Base-by-base conservation (phyloP, 2,797 vertebrate species). In the Poecilia wingei region DNA sequence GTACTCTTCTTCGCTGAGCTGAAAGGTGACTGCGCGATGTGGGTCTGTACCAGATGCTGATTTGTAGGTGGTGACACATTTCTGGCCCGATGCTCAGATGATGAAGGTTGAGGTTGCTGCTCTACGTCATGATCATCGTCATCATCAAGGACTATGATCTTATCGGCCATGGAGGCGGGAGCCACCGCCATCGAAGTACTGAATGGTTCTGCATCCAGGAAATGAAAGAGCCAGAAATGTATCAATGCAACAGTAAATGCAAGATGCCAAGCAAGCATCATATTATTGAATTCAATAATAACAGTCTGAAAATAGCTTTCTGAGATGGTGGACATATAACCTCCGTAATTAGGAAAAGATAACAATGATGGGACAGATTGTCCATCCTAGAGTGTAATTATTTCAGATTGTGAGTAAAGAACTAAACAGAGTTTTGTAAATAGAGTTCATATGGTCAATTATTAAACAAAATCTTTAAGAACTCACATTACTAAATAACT, bases 81-180 rank as follows among this genome's bases (percentile, higher is more conserved):
- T 64, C 74, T 79, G 20, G 80, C 12, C 5, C 55, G 73, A 43
- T 8, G 68, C 39, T 25, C 36, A 74, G 68, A 47, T 33, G 88
- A 83, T 0, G 87, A 88, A 9, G 92, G 81, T 1, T 79, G 84
- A 77, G 85, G 85, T 45, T 39, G 85, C 46, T 86, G 86, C n/a
- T 92, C 92, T 78, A 94, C 89, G 0, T 94, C 95, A n/a, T 94
- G 14, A 36, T 22, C 3, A 2, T 66, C 39, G 14, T 69, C 94
- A 22, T 95, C 95, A 72, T 95, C 95, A 0, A 96, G 92, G 51
- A 96, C 91, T 36, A 96, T 94, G 75, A 96, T 95, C 79, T 91
- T 93, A 73, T 96, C 95, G 66, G 93, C 94, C 90, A 94, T 87
- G 1, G 79, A 88, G 84, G 89, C 83, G 0, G 88, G 88, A 81